Evolutionary conservation across 2,113 vertebrate genomes (phyloP).

Genomic region (Passerina amoena): DNA sequence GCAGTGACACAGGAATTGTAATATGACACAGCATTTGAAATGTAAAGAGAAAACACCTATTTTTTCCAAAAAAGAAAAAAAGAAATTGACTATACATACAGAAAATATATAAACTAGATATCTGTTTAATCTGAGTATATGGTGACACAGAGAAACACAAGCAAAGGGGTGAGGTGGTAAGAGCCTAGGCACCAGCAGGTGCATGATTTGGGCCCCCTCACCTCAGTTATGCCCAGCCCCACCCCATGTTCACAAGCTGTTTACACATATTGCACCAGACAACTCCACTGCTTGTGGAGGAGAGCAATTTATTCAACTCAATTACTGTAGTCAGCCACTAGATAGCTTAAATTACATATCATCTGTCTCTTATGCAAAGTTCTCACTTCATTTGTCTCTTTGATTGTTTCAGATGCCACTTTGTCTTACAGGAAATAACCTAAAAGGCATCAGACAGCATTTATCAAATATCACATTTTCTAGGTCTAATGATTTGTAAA

Average conservation of each 20-base stretch:
- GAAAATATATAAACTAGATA: neutral
- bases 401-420: neutral
- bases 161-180: neutral
- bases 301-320: slow-evolving; percentile 19
- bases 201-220: neutral
- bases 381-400: slow-evolving; percentile 20
- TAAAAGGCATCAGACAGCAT: neutral
- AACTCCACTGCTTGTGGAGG: neutral
- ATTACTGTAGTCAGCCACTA: slow-evolving; percentile 1
- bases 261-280: neutral
- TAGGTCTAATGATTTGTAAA: neutral
- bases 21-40: neutral
- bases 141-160: neutral
- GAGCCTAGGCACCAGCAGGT: neutral
- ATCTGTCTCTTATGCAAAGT: slow-evolving; percentile 4
- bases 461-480: neutral
- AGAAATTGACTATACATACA: neutral
- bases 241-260: neutral
- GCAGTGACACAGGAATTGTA: accelerated
- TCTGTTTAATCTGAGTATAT: neutral
- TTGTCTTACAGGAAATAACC: neutral
- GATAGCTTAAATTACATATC: slow-evolving; percentile 3
- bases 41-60: neutral
- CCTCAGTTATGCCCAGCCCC: neutral
- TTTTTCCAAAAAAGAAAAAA: neutral